Evolutionary conservation across 2,888 invertebrate genomes (phyloP).

Genomic region (Ophioninae sp.): DNA sequence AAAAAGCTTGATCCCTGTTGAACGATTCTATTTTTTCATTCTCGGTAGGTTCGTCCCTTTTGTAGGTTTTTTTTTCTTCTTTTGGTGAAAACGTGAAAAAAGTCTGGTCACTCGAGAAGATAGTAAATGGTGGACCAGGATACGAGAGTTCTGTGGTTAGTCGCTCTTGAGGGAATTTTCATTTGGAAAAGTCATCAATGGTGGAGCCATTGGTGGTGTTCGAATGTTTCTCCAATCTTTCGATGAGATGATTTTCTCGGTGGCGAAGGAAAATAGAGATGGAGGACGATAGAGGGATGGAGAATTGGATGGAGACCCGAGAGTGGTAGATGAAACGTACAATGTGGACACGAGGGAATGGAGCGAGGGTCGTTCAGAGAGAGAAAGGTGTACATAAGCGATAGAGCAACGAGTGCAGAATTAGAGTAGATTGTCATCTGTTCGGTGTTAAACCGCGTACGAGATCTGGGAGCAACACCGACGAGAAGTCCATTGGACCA

Average conservation of each 20-base stretch:
- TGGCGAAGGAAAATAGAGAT: conserved; percentile 12
- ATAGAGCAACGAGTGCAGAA: conserved; percentile 26
- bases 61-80: background rate
- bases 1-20: background rate
- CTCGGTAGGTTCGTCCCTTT: background rate
- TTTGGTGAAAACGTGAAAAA: background rate
- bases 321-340: conserved; percentile 8
- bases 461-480: conserved; percentile 14
- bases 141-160: conserved; percentile 11
- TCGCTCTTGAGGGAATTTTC: conserved; percentile 43
- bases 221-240: conserved; percentile 26
- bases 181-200: conserved; percentile 53
- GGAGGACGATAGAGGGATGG: conserved; percentile 1
- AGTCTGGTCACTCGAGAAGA: background rate
- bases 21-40: background rate
- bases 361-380: background rate
- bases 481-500: conserved; percentile 43
- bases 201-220: conserved; percentile 39
- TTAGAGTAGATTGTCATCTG: conserved; percentile 45
- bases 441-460: conserved; percentile 29
- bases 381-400: conserved; percentile 1
- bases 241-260: conserved; percentile 20
- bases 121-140: background rate
- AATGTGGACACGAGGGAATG: conserved; percentile 5
- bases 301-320: background rate